Base-by-base conservation (phyloP, 2,888 invertebrate genomes). In the Willowsia nigromaculata region DNA sequence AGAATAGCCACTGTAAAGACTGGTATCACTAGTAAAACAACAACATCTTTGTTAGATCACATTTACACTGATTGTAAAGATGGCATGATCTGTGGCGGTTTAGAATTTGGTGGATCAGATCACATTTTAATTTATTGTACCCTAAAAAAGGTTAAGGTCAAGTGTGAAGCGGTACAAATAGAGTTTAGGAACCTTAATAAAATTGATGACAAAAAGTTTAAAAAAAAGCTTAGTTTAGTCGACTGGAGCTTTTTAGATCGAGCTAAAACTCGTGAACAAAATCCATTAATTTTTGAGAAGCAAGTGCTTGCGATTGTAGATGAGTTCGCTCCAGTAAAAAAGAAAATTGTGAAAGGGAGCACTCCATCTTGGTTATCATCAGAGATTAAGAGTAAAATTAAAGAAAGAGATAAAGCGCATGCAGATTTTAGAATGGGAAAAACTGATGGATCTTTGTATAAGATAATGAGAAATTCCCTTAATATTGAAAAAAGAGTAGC, bases 191-290 rank as follows among this genome's bases (percentile, higher is more conserved):
- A 22, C 13, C 56, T 37, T 15, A 84, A 53, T 13, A 53, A 71
- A 3, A 5, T 84, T n/a, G 27, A 71, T 18, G 37, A 33, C 0
- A 68, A 80, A 1, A 9, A 65, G 9, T 78, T 80, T 86, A 37
- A 1, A 13, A 25, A 1, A 15, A 4, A n/a, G 6, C n/a, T 86
- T 1, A 11, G 37, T 11, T 22, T 18, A 2, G 15, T 86, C 0
- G 37, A 86, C n/a, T 86, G 78, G 86, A 11, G 13, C 13, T 84
- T 84, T 22, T 40, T 84, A 71, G 25, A 84, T 15, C 22, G 18
- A 22, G 13, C 6, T 4, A 40, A 0, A 15, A 30, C 15, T 33
- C 27, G 43, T 62, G 74, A 74, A 11, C 2, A 18, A 7, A 85
- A 59, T 59, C 15, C 13, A 1, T 1, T 13, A 15, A 30, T 76